A percentile compares a stretch with the other conserved stretches of the same genome.
Evolutionary conservation across 2,113 vertebrate genomes (phyloP).

Genomic region (Melanotaenia duboulayi): DNA sequence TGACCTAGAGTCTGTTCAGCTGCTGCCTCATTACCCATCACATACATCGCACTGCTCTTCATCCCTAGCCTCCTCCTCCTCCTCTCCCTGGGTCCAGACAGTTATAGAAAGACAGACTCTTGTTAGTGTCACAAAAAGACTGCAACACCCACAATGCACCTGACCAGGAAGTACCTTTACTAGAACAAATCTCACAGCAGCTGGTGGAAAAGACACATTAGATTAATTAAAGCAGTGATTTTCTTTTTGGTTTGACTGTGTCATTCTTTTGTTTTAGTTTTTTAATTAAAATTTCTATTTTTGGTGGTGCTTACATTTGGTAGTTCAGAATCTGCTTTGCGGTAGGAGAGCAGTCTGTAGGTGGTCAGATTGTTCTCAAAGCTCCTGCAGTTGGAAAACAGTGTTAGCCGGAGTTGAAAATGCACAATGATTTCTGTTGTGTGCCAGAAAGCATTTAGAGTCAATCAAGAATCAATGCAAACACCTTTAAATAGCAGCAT

Average conservation of each 20-base stretch:
- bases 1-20: conserved; percentile 17
- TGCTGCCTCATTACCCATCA: conserved; percentile 27
- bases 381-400: conserved; percentile 80
- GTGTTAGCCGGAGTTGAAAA: neutral
- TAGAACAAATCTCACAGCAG: conserved; percentile 59
- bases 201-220: conserved; percentile 61
- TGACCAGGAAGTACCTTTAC: conserved; percentile 58
- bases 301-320: conserved; percentile 66
- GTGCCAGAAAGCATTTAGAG: conserved; percentile 1
- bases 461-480: conserved; percentile 5
- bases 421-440: neutral
- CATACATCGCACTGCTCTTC: conserved; percentile 46
- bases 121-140: conserved; percentile 67
- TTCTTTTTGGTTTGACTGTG: neutral
- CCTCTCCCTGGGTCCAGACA: conserved; percentile 48
- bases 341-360: conserved; percentile 91
- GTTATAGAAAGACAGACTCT: conserved; percentile 45
- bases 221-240: neutral
- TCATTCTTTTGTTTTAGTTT: neutral
- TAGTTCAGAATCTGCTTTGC: conserved; percentile 84
- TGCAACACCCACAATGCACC: conserved; percentile 56
- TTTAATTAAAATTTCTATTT: neutral
- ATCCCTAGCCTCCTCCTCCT: conserved; percentile 38
- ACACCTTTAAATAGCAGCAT: neutral
- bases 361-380: conserved; percentile 92